These are phyloP conservation scores for Nothoprocta perdicaria DNA, from an alignment of 2,113 vertebrate species.

Conservation along the genomic window DNA sequence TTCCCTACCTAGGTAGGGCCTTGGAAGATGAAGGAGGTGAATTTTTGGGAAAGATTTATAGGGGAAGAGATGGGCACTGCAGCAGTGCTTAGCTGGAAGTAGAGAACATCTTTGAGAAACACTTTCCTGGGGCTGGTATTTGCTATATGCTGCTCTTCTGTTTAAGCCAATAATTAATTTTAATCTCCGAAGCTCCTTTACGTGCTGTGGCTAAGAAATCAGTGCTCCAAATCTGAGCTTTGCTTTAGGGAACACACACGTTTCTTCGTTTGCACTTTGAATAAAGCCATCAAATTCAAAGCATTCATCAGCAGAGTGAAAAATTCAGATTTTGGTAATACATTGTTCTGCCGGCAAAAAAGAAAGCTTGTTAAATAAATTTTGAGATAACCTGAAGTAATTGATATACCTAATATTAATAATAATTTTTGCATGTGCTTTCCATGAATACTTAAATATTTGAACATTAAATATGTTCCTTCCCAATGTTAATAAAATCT, in stretches of 20 bases:
- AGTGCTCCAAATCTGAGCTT: fast-evolving
- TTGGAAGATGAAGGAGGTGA: fast-evolving
- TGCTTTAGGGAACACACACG: fast-evolving
- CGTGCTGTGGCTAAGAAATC: background rate
- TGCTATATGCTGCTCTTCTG: background rate
- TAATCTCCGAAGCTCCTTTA: background rate
- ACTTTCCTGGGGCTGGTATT: fast-evolving
- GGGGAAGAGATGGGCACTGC: background rate
- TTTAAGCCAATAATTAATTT: background rate
- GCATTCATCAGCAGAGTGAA: background rate
- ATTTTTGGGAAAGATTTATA: background rate
- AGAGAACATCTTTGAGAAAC: background rate
- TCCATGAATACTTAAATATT: conserved; percentile 16
- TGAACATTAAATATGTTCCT: conserved; percentile 38
- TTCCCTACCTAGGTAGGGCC: background rate
- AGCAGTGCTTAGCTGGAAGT: background rate
- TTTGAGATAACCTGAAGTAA: background rate
- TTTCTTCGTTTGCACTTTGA: background rate
- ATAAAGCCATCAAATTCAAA: background rate
- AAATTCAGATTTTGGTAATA: background rate
- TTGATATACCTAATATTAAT: conserved; percentile 15
- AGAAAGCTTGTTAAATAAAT: background rate
- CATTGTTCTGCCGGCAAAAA: background rate
- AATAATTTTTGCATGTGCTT: conserved; percentile 26
- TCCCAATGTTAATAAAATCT: conserved; percentile 22